A percentile compares a stretch with the other conserved stretches of the same genome.
These are phyloP conservation scores for Phymorhynchus buccinoides DNA, from an alignment of 1,140 invertebrate genomes.

Conservation along the genomic window DNA sequence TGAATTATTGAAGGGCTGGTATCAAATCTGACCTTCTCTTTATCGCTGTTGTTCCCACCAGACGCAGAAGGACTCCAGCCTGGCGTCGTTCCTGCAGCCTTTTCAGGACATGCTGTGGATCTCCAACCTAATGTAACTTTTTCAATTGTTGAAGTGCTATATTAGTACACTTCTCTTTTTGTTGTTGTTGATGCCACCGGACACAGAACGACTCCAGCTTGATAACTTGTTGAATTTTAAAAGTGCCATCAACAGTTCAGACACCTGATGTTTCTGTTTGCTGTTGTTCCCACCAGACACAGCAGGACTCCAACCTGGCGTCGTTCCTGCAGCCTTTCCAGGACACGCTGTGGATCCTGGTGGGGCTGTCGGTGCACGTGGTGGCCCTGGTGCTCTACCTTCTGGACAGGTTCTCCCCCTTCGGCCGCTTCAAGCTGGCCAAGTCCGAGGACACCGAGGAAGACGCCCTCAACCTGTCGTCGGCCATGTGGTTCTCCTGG, in stretches of 20 bases:
- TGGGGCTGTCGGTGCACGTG: conserved; percentile 98
- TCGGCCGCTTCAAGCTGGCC: conserved; percentile 87
- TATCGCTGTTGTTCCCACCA: conserved; percentile 73
- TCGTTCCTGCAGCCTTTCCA: conserved; percentile 99
- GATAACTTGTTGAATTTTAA: too few species aligned
- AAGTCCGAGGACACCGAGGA: conserved; percentile 90
- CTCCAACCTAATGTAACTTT: too few species aligned
- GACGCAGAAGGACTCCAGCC: conserved; percentile 93
- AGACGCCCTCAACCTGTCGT: conserved; percentile 96
- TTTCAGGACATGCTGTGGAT: conserved; percentile 99
- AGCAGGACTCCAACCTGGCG: conserved; percentile 93
- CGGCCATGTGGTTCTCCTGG: conserved; percentile 99
- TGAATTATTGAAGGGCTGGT: too few species aligned
- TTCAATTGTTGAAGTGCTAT: too few species aligned
- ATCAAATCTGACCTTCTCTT: too few species aligned
- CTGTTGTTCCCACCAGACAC: conserved; percentile 79
- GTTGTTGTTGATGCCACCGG: too few species aligned
- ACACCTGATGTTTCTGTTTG: background rate
- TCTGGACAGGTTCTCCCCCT: conserved; percentile 96
- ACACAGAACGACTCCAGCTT: too few species aligned
- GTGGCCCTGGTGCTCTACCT: conserved; percentile 97
- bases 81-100: conserved; percentile 99
- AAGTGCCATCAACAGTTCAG: too few species aligned
- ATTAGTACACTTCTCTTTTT: too few species aligned
- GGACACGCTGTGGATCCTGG: conserved; percentile 97